phyloP scores from a whole-genome alignment of 2,797 vertebrate species.

The Argentina silus region DNA sequence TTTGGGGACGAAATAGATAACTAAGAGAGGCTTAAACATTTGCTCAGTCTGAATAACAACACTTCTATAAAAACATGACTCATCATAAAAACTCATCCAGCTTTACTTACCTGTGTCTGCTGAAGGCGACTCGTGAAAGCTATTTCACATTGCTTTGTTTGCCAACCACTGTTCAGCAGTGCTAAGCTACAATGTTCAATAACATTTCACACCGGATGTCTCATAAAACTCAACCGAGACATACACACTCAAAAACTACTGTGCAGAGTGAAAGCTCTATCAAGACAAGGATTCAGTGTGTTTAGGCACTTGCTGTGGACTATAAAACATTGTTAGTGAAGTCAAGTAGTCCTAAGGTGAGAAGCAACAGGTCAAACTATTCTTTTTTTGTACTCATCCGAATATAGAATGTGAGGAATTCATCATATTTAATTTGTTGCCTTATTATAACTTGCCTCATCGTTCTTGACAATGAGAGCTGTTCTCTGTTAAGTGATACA shows the following conservation, averaged over 20 bases:
- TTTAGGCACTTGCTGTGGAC: slow-evolving; percentile 22
- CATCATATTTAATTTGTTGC: too few species aligned
- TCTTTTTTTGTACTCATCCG: too few species aligned
- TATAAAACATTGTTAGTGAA: not conserved
- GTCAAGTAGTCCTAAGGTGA: too few species aligned
- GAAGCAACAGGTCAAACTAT: too few species aligned
- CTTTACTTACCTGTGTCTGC: slow-evolving; percentile 73
- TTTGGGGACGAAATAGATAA: slow-evolving; percentile 27
- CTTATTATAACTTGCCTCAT: too few species aligned
- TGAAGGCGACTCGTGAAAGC: slow-evolving; percentile 67
- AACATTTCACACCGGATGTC: slow-evolving; percentile 53
- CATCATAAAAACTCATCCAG: slow-evolving; percentile 70
- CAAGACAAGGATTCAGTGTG: slow-evolving; percentile 15
- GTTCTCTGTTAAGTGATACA: too few species aligned
- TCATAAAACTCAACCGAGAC: slow-evolving; percentile 14
- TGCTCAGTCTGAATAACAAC: not conserved
- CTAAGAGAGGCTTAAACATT: slow-evolving; percentile 26
- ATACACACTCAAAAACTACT: not conserved
- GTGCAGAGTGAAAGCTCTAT: not conserved
- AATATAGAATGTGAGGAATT: too few species aligned
- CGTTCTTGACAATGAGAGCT: too few species aligned
- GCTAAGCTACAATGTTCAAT: slow-evolving; percentile 53
- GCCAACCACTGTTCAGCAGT: slow-evolving; percentile 50
- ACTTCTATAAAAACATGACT: slow-evolving; percentile 79
- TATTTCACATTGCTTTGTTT: slow-evolving; percentile 73